Conservation (phyloP, 1,140 invertebrate species). For the Rhopalosiphum padi region DNA sequence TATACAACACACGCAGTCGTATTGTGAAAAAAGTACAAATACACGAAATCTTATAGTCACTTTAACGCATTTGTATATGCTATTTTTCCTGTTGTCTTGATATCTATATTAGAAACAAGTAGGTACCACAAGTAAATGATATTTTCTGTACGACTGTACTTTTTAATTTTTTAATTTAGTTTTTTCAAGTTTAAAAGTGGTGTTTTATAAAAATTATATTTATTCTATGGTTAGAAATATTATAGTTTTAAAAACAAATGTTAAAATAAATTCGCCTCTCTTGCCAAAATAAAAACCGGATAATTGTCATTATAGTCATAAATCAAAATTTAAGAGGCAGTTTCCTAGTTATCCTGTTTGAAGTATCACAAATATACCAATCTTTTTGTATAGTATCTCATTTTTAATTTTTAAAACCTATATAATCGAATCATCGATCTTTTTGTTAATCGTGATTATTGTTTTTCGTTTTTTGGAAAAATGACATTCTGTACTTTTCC, state of each 20-base stretch:
- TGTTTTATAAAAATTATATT: not conserved
- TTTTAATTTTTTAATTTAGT: not conserved
- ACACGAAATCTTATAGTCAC: not conserved
- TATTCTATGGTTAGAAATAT: not conserved
- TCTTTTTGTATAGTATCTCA: not conserved
- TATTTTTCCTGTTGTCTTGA: not conserved
- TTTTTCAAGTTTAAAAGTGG: not conserved
- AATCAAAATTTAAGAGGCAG: not conserved
- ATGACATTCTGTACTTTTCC: not conserved
- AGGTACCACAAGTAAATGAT: not conserved
- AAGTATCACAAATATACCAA: not conserved
- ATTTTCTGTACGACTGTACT: not conserved
- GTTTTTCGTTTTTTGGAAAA: not conserved
- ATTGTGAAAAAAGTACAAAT: not conserved
- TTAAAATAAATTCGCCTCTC: not conserved
- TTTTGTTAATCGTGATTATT: not conserved
- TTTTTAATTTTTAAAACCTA: not conserved
- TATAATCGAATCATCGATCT: not conserved
- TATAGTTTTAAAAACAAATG: not conserved
- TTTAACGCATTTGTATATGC: not conserved
- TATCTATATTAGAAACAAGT: not conserved
- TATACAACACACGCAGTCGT: not conserved
- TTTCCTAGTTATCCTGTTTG: not conserved
- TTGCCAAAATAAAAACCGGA: not conserved
- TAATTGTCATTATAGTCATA: not conserved